phyloP scores from a whole-genome alignment of 2,888 invertebrate species.

The Salticus scenicus region DNA sequence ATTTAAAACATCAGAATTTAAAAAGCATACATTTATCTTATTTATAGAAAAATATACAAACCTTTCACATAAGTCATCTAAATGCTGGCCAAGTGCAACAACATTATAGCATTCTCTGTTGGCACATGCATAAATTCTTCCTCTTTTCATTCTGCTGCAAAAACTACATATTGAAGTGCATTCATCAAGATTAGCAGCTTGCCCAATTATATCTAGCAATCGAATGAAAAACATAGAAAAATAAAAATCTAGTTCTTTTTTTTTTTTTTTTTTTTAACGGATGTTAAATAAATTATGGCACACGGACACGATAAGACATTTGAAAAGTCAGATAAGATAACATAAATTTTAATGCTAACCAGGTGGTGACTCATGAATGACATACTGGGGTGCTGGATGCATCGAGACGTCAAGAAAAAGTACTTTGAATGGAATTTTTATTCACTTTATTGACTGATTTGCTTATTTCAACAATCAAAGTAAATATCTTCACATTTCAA shows the following conservation, averaged over 20 bases:
- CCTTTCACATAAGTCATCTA: slow-evolving; percentile 88
- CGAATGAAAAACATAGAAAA: background rate
- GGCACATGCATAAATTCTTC: slow-evolving; percentile 85
- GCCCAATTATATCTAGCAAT: slow-evolving; percentile 78
- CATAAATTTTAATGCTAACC: too few relatives aligned
- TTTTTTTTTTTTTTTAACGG: too few relatives aligned
- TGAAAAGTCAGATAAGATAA: too few relatives aligned
- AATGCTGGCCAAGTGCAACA: slow-evolving; percentile 89
- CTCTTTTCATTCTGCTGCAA: slow-evolving; percentile 83
- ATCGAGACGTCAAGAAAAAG: too few relatives aligned
- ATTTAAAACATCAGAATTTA: background rate
- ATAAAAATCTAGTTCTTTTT: background rate
- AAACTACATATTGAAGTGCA: slow-evolving; percentile 82
- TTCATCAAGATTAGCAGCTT: slow-evolving; percentile 76
- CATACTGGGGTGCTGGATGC: too few relatives aligned
- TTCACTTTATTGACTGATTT: too few relatives aligned
- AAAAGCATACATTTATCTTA: background rate
- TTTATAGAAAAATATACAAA: slow-evolving; percentile 63
- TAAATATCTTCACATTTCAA: too few relatives aligned
- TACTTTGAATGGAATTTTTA: too few relatives aligned
- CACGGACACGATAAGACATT: too few relatives aligned
- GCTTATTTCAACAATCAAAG: too few relatives aligned
- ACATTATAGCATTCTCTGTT: slow-evolving; percentile 88
- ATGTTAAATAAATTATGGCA: too few relatives aligned
- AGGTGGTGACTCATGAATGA: too few relatives aligned